A percentile compares a stretch with the other conserved stretches of the same genome.
These are phyloP conservation scores for Trissolcus basalis DNA, from an alignment of 1,140 invertebrate genomes.

Conservation along the genomic window DNA sequence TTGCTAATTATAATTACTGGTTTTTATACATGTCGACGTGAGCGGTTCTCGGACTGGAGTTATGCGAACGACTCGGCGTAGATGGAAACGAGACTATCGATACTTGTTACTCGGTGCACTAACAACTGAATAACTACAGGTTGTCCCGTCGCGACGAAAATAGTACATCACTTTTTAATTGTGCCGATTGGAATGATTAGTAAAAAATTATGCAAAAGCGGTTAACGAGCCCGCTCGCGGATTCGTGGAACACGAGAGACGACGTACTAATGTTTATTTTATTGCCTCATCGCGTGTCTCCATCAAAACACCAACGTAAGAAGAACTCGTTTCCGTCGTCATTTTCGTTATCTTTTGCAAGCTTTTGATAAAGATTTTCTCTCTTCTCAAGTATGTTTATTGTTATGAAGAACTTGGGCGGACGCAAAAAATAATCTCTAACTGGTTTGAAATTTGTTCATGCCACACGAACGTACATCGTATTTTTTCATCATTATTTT, in stretches of 20 bases:
- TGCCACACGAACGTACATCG: too few species aligned
- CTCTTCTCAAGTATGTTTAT: constrained; percentile 11
- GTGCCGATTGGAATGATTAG: constrained; percentile 47
- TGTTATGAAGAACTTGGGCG: not conserved
- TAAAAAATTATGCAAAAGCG: constrained; percentile 57
- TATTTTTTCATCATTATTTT: too few species aligned
- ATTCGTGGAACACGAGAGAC: constrained; percentile 31
- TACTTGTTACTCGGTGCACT: constrained; percentile 31
- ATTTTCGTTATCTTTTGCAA: constrained; percentile 37
- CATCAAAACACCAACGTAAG: constrained; percentile 37
- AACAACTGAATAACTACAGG: constrained; percentile 28
- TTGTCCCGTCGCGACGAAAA: constrained; percentile 49
- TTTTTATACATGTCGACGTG: constrained; percentile 26
- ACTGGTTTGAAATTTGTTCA: too few species aligned
- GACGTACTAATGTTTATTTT: constrained; percentile 52
- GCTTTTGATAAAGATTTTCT: constrained; percentile 36
- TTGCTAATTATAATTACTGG: constrained; percentile 36
- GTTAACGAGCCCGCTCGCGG: constrained; percentile 44
- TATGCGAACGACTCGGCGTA: constrained; percentile 49
- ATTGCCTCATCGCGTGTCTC: constrained; percentile 44
- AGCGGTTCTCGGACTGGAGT: constrained; percentile 25
- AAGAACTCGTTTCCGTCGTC: constrained; percentile 44
- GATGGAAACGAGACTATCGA: constrained; percentile 54
- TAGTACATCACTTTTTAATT: constrained; percentile 54
- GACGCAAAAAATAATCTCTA: too few species aligned